Evolutionary conservation across 2,113 vertebrate species (phyloP), one percentile per base, ranked within the genome.

Genomic region (Pelmatolapia mariae): DNA sequence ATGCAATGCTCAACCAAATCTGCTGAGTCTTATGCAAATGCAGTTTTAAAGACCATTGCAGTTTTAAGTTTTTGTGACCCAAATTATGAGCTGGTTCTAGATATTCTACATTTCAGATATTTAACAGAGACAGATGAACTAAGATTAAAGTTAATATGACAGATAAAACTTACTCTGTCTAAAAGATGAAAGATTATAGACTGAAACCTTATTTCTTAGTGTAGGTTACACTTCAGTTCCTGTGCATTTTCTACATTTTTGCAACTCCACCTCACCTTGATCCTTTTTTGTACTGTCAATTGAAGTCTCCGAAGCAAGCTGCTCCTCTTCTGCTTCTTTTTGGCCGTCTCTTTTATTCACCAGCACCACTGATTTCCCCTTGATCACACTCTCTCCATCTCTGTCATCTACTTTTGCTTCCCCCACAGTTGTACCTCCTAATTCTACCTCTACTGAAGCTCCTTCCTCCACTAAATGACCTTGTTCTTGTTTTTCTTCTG

Each of bases 261-360:
- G 12, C 13, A 40, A 5, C 43, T 66, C 22, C 68, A 10, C 90
- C 94, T 95, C 91, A 96, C 96, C 95, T 93, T 88, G 85, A 78
- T 91, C 85, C 40, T 90, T 82, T 31, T 73, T 81, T 76, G 90
- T 38, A 53, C 22, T 86, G 56, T 63, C 52, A 18, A 82, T 63
- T 54, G 89, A 71, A 15, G 81, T 89, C 82, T 90, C 89, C 36
- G n/a, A 22, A 26, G 66, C 16, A 29, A 38, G 38, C 63, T 87
- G 84, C 15, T 90, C 84, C 71, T 92, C 86, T 71, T 81, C 89
- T 73, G 38, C 90, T 40, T 22, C 71, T 81, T 79, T 47, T 63
- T 88, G 82, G 18, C 85, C 92, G 24, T 31, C 68, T 36, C 5
- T 82, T 29, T 91, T 89, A 54, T 88, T 57, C 31, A 61, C 84